Evolutionary conservation across 2,113 vertebrate genomes (phyloP).

Genomic region (Podarcis cretensis): DNA sequence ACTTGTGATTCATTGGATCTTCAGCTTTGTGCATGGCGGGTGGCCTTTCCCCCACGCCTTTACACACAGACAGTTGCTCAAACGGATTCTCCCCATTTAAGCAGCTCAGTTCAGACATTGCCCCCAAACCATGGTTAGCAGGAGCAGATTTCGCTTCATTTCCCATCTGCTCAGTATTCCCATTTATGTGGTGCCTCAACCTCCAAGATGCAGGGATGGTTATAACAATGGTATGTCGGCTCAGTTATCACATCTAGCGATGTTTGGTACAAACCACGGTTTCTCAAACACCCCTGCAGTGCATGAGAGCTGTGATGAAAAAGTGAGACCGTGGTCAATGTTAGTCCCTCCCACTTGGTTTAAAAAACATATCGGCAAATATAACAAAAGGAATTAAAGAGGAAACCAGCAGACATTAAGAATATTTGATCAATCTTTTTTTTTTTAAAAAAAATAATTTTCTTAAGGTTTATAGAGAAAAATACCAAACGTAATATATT

Average conservation of each 20-base stretch:
- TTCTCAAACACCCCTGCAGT: not conserved
- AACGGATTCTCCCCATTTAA: constrained; percentile 6
- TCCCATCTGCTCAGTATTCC: not conserved
- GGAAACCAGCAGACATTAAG: no score
- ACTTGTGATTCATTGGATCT: not conserved
- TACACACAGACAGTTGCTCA: not conserved
- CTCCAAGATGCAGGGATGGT: not conserved
- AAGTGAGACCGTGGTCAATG: not conserved
- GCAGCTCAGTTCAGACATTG: not conserved
- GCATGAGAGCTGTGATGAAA: no score
- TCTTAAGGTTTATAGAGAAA: no score
- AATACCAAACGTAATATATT: no score
- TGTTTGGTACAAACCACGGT: not conserved
- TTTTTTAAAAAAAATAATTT: no score
- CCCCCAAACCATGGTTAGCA: not conserved
- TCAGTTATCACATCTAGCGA: not conserved
- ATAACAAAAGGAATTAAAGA: no score
- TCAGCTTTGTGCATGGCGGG: not conserved
- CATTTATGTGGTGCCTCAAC: not conserved
- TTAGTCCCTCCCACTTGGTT: no score
- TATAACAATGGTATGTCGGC: not conserved
- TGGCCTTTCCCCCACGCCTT: not conserved
- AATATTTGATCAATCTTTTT: no score
- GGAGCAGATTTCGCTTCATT: not conserved
- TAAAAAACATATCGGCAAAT: no score